A percentile compares a stretch with the other conserved stretches of the same genome.
Conservation (phyloP, 2,888 invertebrate species). For the Eupeodes luniger region DNA sequence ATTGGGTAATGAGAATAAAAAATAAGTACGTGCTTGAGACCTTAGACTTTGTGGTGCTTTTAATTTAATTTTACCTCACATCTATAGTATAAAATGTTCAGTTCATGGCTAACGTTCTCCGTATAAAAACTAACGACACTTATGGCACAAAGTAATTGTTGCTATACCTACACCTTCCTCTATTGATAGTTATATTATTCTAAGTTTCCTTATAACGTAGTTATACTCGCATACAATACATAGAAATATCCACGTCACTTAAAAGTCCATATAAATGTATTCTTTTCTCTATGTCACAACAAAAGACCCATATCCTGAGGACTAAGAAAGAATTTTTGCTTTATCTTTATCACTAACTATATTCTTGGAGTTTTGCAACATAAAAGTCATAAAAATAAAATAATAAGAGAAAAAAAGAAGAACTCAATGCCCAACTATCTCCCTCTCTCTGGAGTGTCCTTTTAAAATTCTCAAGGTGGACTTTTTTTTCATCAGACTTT, state of each 20-base stretch:
- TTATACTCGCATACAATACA: neutral
- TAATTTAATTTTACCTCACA: too few species aligned
- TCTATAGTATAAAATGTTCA: too few species aligned
- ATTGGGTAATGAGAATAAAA: too few species aligned
- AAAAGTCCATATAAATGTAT: slow-evolving; percentile 65
- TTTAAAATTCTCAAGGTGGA: slow-evolving; percentile 58
- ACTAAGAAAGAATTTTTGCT: slow-evolving; percentile 10
- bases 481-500: slow-evolving; percentile 61
- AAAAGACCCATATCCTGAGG: slow-evolving; percentile 16
- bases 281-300: slow-evolving; percentile 33
- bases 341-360: neutral
- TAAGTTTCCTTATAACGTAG: neutral
- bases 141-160: neutral
- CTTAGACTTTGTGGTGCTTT: too few species aligned
- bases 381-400: slow-evolving; percentile 17
- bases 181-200: neutral
- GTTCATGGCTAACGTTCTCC: too few species aligned
- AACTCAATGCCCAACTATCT: slow-evolving; percentile 36
- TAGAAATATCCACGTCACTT: slow-evolving; percentile 46
- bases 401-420: neutral
- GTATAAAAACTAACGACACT: neutral
- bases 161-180: neutral
- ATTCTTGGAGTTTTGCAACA: slow-evolving; percentile 4
- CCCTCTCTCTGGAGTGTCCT: slow-evolving; percentile 37
- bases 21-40: too few species aligned